Percentiles rank a stretch among this genome's conserved stretches.
These are phyloP conservation scores for Diplodus sargus DNA, from an alignment of 2,797 vertebrate species.

Conservation along the genomic window DNA sequence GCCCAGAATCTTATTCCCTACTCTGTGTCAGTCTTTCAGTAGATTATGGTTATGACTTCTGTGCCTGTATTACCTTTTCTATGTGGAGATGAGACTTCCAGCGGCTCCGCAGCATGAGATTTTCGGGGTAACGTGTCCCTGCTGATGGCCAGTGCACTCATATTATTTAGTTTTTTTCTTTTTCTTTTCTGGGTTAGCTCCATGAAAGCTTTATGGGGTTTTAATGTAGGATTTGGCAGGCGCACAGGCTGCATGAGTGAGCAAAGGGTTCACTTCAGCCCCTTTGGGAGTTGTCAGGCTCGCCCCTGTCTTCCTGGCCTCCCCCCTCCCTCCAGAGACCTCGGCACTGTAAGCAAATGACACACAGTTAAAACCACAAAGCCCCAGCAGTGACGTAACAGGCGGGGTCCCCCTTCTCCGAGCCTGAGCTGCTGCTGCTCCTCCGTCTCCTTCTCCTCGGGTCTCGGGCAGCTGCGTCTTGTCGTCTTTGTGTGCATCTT, in stretches of 20 bases:
- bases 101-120: neutral
- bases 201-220: constrained; percentile 62
- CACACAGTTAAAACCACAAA: constrained; percentile 19
- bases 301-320: constrained; percentile 10
- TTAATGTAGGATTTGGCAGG: constrained; percentile 64
- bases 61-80: neutral
- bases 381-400: constrained; percentile 16
- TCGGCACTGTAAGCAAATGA: constrained; percentile 21
- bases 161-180: constrained; percentile 34
- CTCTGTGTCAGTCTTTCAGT: neutral
- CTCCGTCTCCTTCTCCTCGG: neutral
- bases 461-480: constrained; percentile 43
- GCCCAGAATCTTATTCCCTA: neutral
- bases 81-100: neutral
- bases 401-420: constrained; percentile 50
- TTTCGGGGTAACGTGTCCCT: constrained; percentile 11
- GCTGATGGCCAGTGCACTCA: neutral
- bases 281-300: constrained; percentile 8
- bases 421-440: neutral
- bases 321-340: constrained; percentile 22
- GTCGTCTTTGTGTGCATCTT: constrained; percentile 56
- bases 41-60: neutral
- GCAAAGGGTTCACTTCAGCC: constrained; percentile 23
- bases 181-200: constrained; percentile 13
- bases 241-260: constrained; percentile 48